phyloP scores from a whole-genome alignment of 2,797 vertebrate genomes.

The Bryconaethiops microstoma region DNA sequence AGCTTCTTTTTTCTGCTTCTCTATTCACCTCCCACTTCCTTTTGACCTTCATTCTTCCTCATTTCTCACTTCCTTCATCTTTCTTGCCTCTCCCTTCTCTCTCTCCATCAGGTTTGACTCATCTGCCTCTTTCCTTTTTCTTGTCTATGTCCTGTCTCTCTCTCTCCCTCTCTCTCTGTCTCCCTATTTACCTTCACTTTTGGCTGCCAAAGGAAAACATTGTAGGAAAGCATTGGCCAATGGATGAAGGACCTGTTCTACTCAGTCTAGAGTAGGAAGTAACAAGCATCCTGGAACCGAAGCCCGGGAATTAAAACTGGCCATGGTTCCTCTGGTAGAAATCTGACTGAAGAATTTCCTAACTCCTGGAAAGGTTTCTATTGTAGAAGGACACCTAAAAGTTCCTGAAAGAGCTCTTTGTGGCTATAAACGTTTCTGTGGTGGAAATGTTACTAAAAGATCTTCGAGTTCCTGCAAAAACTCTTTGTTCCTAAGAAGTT shows the following conservation, averaged over 20 bases:
- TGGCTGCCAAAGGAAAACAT: not conserved
- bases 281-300: not conserved
- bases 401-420: not conserved
- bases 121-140: not conserved
- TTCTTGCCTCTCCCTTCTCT: not conserved
- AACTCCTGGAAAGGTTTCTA: not conserved
- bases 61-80: not conserved
- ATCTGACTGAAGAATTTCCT: not conserved
- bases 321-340: not conserved
- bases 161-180: not conserved
- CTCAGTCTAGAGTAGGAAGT: not conserved
- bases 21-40: conserved; percentile 17
- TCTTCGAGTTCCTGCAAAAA: not conserved
- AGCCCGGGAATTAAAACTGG: too few relatives aligned
- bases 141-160: conserved; percentile 13
- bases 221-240: too few relatives aligned
- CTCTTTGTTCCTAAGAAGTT: not conserved
- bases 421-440: too few relatives aligned
- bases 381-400: not conserved
- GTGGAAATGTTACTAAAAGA: not conserved
- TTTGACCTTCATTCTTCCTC: conserved; percentile 48
- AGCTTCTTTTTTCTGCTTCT: not conserved
- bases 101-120: not conserved
- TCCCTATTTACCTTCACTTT: not conserved
- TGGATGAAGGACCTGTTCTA: not conserved